A percentile compares a stretch with the other conserved stretches of the same genome.
Conservation (phyloP, 2,888 invertebrate genomes). For the Oxyteleia sp. region DNA sequence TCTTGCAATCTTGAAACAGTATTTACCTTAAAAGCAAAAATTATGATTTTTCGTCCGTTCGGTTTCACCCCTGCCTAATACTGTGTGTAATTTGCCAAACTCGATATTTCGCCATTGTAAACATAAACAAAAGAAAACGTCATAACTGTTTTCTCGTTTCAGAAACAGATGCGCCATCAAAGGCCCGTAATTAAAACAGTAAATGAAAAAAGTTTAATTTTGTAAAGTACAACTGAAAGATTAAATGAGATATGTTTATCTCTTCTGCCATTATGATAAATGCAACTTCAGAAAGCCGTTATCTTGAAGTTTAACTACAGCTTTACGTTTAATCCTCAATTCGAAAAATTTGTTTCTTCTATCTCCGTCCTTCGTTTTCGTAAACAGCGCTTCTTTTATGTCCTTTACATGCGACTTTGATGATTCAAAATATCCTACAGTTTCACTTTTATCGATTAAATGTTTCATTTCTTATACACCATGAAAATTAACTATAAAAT, state of each 20-base stretch:
- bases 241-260: constrained; percentile 19
- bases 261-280: constrained; percentile 19
- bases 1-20: too few relatives aligned
- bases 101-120: not conserved
- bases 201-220: constrained; percentile 22
- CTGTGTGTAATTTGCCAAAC: not conserved
- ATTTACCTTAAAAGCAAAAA: constrained; percentile 3
- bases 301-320: constrained; percentile 6
- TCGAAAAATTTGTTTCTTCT: not conserved
- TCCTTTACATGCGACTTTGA: not conserved
- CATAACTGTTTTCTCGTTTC: not conserved
- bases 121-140: constrained; percentile 12
- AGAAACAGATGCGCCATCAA: constrained; percentile 6
- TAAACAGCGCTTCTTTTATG: not conserved
- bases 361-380: not conserved
- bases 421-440: not conserved
- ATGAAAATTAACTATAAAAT: too few relatives aligned
- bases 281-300: constrained; percentile 7
- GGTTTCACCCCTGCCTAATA: not conserved
- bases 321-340: constrained; percentile 4
- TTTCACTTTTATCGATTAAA: too few relatives aligned
- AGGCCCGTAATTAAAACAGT: constrained; percentile 14
- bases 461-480: too few relatives aligned
- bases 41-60: not conserved
- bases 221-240: constrained; percentile 25